Conservation (phyloP, 2,113 vertebrate species). For the Sigmodon hispidus region DNA sequence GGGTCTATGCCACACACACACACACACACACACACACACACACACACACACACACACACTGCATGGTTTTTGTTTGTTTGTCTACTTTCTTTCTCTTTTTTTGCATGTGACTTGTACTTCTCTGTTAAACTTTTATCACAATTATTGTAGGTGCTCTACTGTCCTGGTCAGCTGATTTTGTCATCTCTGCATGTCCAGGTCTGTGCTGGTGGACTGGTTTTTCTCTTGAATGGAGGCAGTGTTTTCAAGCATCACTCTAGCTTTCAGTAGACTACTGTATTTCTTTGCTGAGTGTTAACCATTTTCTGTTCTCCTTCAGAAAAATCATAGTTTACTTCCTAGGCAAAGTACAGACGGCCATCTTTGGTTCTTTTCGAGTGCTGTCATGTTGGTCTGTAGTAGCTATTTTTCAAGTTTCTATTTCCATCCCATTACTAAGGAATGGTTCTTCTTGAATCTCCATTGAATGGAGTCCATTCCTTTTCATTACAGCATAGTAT, state of each 20-base stretch:
- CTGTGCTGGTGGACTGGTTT: slow-evolving; percentile 6
- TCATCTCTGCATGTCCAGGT: background rate
- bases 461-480: slow-evolving; percentile 14
- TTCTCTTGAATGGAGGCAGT: background rate
- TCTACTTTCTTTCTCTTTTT: background rate
- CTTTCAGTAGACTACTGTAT: background rate
- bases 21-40: no score
- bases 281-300: background rate
- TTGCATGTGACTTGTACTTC: slow-evolving; percentile 1
- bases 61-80: background rate
- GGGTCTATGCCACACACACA: background rate
- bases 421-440: background rate
- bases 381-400: background rate
- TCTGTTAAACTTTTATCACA: background rate
- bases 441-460: background rate
- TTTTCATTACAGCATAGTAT: slow-evolving; percentile 23
- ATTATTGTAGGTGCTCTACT: background rate
- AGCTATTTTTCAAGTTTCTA: background rate
- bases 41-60: background rate
- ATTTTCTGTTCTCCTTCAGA: background rate
- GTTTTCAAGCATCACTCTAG: background rate
- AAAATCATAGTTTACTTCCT: background rate
- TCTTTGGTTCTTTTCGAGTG: slow-evolving; percentile 24
- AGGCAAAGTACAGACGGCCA: background rate
- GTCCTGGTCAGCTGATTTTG: background rate